Conservation (phyloP, 2,888 invertebrate genomes). For the Nomada ferruginata region DNA sequence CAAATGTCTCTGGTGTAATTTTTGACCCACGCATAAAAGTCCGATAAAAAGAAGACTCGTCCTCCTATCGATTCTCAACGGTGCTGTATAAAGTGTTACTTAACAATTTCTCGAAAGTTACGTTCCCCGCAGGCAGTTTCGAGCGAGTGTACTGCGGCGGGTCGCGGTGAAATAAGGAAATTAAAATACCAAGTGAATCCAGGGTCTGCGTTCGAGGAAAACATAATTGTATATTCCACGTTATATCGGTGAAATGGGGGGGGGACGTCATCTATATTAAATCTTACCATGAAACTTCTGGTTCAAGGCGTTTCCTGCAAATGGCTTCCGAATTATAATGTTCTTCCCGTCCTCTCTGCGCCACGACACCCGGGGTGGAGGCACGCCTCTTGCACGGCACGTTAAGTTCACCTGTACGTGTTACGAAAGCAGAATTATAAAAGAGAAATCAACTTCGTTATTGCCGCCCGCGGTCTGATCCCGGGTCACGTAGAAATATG, state of each 20-base stretch:
- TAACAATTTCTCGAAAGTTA: constrained; percentile 44
- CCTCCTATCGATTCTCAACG: constrained; percentile 12
- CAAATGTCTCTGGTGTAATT: no score
- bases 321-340: constrained; percentile 90
- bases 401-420: constrained; percentile 84
- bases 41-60: constrained; percentile 7
- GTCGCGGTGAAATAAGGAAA: constrained; percentile 53
- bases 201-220: constrained; percentile 20
- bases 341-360: constrained; percentile 92
- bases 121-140: constrained; percentile 35
- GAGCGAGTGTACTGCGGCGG: not conserved
- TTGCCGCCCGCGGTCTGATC: constrained; percentile 44
- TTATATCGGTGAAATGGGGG: constrained; percentile 55
- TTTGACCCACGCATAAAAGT: no score
- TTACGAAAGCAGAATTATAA: constrained; percentile 72
- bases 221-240: constrained; percentile 58
- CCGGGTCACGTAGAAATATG: constrained; percentile 49
- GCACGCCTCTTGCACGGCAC: constrained; percentile 91
- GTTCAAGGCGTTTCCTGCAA: constrained; percentile 72
- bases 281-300: constrained; percentile 78
- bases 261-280: constrained; percentile 62
- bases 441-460: constrained; percentile 67
- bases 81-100: constrained; percentile 25
- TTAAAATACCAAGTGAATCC: constrained; percentile 54
- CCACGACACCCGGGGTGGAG: constrained; percentile 92